phyloP scores from a whole-genome alignment of 2,888 invertebrate genomes.

The Leucophora obtusa region DNA sequence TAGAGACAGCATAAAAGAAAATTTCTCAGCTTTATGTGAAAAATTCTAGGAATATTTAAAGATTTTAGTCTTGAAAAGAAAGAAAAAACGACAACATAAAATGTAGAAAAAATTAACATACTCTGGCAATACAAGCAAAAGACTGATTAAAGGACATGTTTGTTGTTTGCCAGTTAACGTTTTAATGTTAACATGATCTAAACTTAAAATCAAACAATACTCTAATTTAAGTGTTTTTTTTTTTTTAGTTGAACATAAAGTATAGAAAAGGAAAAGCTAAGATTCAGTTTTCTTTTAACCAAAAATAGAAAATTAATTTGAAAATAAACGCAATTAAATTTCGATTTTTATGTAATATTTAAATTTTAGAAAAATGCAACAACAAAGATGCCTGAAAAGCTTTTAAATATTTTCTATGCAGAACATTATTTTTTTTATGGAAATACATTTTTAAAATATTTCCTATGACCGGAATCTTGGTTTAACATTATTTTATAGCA shows the following conservation, averaged over 20 bases:
- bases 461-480: no score
- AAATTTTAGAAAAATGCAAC: background rate
- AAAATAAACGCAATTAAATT: background rate
- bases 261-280: background rate
- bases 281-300: background rate
- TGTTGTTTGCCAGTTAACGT: background rate
- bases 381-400: no score
- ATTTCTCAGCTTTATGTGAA: background rate
- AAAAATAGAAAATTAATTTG: background rate
- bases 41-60: constrained; percentile 6
- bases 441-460: no score
- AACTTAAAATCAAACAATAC: constrained; percentile 1
- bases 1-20: background rate
- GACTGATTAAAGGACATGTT: constrained; percentile 1
- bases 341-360: background rate
- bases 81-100: background rate
- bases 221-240: background rate
- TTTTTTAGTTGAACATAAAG: background rate
- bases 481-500: no score
- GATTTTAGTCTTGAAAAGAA: background rate
- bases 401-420: no score
- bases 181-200: background rate
- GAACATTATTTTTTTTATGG: background rate
- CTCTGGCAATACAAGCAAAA: background rate
- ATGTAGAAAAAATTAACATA: constrained; percentile 2